Conservation (phyloP, 2,888 invertebrate species). For the Luffia ferchaultella region DNA sequence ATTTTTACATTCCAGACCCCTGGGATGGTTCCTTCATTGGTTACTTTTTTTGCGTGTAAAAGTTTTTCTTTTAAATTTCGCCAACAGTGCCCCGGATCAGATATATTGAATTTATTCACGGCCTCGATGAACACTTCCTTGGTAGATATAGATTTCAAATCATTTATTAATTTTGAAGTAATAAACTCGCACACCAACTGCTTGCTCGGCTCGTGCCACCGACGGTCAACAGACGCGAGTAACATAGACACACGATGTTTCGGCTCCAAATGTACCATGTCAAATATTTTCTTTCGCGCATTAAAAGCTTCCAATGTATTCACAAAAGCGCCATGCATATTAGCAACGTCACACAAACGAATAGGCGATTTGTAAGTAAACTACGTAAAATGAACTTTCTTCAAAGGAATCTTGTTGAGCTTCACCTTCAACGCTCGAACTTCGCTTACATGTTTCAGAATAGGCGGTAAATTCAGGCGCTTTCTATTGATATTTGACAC, state of each 20-base stretch:
- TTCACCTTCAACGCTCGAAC: background rate
- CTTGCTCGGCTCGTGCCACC: slow-evolving; percentile 2
- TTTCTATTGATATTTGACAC: background rate
- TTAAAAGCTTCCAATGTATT: background rate
- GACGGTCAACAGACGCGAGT: background rate
- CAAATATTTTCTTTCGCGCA: background rate
- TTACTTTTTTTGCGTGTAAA: background rate
- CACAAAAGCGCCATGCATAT: background rate
- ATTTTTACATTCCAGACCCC: background rate
- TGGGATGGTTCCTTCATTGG: background rate
- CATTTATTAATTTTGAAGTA: background rate
- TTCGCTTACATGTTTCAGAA: background rate
- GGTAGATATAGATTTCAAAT: background rate
- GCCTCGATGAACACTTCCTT: background rate
- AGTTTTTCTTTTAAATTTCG: background rate
- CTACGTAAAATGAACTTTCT: background rate
- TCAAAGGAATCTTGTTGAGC: background rate
- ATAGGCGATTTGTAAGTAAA: background rate
- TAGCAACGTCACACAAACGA: background rate
- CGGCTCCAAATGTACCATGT: background rate
- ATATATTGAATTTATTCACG: background rate
- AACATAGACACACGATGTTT: slow-evolving; percentile 1
- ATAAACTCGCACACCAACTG: background rate
- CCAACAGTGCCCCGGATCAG: background rate
- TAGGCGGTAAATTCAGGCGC: background rate